Evolutionary conservation across 2,797 vertebrate genomes (phyloP).

Genomic region (Tragelaphus oryx): DNA sequence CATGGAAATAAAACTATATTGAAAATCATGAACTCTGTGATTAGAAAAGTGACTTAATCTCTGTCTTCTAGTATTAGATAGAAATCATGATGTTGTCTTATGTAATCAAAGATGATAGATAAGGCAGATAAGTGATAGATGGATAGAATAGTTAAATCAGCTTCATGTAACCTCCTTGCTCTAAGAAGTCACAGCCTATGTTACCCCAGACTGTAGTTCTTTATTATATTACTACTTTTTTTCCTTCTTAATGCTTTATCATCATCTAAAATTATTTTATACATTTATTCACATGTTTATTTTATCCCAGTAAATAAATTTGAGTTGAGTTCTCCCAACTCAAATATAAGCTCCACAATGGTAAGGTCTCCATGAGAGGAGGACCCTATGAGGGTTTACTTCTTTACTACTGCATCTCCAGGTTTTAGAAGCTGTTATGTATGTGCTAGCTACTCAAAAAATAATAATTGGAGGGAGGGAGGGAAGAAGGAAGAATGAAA

Average conservation of each 20-base stretch:
- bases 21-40: conserved; percentile 1
- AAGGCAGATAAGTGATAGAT: neutral
- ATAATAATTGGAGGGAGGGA: neutral
- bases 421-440: neutral
- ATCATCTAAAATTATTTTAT: neutral
- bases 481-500: too few species aligned
- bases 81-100: neutral
- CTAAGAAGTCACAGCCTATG: neutral
- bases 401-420: neutral
- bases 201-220: neutral
- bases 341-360: neutral
- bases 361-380: neutral
- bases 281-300: neutral
- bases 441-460: neutral
- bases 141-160: neutral
- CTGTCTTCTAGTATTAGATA: neutral
- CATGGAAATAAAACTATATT: neutral
- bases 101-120: neutral
- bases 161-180: neutral
- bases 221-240: neutral
- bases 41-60: neutral
- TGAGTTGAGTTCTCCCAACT: neutral
- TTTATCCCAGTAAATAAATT: neutral
- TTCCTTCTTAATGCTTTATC: neutral
- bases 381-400: neutral